Percentiles rank a stretch among this genome's conserved stretches.
These are phyloP conservation scores for Tretioscincus oriximinensis DNA, from an alignment of 2,113 vertebrate species.

Conservation along the genomic window DNA sequence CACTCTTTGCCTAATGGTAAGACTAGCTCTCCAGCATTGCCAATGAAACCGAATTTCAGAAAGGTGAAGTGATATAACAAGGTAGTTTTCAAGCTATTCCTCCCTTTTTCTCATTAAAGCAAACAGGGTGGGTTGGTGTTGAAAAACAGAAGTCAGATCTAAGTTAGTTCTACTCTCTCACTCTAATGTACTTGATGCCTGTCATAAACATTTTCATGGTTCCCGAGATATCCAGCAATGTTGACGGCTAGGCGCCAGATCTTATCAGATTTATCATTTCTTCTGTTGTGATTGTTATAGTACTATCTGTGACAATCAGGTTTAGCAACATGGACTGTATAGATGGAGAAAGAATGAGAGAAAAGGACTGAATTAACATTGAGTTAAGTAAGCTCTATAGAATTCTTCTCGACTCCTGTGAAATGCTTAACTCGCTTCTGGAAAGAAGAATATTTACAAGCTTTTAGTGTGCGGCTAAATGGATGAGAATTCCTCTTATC, in stretches of 20 bases:
- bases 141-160: conserved; percentile 17
- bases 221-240: conserved; percentile 18
- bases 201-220: neutral
- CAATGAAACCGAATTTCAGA: too few relatives aligned
- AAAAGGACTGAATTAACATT: conserved; percentile 11
- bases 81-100: neutral
- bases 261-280: neutral
- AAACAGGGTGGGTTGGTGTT: neutral
- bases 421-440: neutral
- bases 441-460: neutral
- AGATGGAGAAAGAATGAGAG: neutral
- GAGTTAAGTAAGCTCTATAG: conserved; percentile 14
- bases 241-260: neutral
- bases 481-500: conserved; percentile 5
- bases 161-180: neutral
- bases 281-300: conserved; percentile 11
- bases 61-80: too few relatives aligned
- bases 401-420: neutral
- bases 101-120: neutral
- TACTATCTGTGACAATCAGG: conserved; percentile 18
- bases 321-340: neutral
- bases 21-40: too few relatives aligned
- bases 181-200: conserved; percentile 7
- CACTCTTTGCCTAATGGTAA: too few relatives aligned
- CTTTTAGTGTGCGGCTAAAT: conserved; percentile 8